Conservation (phyloP, 2,797 vertebrate species). For the Malacoraja senta region DNA sequence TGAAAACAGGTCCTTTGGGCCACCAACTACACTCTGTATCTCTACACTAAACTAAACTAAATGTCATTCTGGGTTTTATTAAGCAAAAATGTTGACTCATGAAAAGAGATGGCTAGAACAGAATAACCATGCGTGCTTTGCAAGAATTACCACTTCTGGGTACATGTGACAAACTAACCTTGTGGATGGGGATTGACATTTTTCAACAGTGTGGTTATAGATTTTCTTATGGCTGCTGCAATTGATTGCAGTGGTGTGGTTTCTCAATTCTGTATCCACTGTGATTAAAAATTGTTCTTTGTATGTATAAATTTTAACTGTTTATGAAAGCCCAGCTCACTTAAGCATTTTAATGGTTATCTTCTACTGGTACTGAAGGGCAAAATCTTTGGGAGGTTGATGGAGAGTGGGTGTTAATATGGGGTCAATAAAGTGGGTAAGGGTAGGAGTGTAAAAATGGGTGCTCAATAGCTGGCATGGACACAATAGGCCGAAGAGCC, state of each 20-base stretch:
- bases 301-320: not conserved
- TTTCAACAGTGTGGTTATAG: not conserved
- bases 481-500: too few species aligned
- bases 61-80: too few species aligned
- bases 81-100: not conserved
- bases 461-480: too few species aligned
- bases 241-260: not conserved
- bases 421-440: too few species aligned
- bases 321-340: not conserved
- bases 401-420: too few species aligned
- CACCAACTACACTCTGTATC: too few species aligned
- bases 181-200: not conserved
- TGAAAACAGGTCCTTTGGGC: too few species aligned
- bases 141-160: not conserved
- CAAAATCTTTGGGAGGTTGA: too few species aligned
- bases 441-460: too few species aligned
- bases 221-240: not conserved
- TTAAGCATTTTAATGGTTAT: not conserved
- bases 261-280: not conserved
- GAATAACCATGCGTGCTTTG: not conserved
- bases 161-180: not conserved
- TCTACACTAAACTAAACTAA: too few species aligned
- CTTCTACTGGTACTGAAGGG: too few species aligned
- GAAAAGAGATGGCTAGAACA: not conserved
- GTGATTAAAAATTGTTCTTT: too few species aligned